These are phyloP conservation scores for Aegypius monachus DNA, from an alignment of 2,113 vertebrate species.

Conservation along the genomic window DNA sequence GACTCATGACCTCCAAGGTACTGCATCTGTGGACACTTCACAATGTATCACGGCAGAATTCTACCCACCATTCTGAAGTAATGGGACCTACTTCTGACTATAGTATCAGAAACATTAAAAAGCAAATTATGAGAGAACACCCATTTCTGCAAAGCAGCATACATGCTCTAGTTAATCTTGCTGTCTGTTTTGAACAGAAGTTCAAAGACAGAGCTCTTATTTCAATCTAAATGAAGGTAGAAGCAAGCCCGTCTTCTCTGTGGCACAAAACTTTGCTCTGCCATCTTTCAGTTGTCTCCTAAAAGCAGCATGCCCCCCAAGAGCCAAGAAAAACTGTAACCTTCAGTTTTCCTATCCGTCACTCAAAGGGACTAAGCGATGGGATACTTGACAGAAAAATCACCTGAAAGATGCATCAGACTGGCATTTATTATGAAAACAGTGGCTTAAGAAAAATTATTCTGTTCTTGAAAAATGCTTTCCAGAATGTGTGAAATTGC, in stretches of 20 bases:
- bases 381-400: not conserved
- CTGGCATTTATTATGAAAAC: not conserved
- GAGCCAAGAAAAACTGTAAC: not conserved
- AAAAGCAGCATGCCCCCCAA: not conserved
- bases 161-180: not conserved
- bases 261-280: not conserved
- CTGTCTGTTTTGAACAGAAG: not conserved
- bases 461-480: not conserved
- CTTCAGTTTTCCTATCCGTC: not conserved
- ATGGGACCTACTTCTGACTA: not conserved
- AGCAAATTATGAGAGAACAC: not conserved
- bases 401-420: not conserved
- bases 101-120: not conserved
- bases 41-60: not conserved
- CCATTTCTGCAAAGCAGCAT: not conserved
- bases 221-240: not conserved
- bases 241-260: not conserved
- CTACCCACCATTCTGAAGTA: not conserved
- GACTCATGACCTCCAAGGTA: not conserved
- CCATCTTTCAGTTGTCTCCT: not conserved
- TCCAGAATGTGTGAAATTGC: not conserved
- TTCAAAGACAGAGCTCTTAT: not conserved
- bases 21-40: fast-evolving
- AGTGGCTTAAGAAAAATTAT: not conserved
- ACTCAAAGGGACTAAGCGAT: not conserved